Base-by-base conservation (phyloP, 2,113 vertebrate genomes). In the Alces alces region DNA sequence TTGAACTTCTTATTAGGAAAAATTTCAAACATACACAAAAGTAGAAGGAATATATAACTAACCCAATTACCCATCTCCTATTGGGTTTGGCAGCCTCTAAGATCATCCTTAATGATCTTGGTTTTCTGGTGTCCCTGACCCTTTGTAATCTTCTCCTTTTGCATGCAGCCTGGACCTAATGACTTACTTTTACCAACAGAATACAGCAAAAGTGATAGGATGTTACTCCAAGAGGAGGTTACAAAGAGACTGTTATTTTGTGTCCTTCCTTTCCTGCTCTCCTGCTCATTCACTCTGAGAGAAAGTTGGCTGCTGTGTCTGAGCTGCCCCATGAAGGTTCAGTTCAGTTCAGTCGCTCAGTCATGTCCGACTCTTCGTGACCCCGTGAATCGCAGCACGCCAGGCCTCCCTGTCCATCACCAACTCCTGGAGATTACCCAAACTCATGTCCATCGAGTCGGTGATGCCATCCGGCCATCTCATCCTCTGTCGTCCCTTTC, bases 171-270 rank as follows among this genome's bases (percentile, higher is more conserved):
- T 88, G 5, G 14, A 92, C 43, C 36, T 87, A 25, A 28, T 50
- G 13, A 54, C 47, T 96, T 50, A 36, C 28, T 82, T 91, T 36
- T 91, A 82, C n/a, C 3, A 45, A 39, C 36, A 54, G n/a, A 97
- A 43, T 91, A 76, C 8, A 87, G 13, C 36, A 50, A 30, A 91
- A 73, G 30, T 61, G 54, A 50, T 82, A 45, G 36, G 28, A 23
- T 87, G 14, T 36, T 47, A 93, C 82, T 85, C 43, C 36, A 79
- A 91, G 36, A 84, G 76, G 91, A 91, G 12, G 19, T 76, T 84
- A 66, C n/a, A 43, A 28, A 90, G 83, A 57, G 10, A 60, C 33
- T 80, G 76, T 52, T 73, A 43, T 86, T 58, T 80, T 52, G 27
- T 28, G 6, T 64, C 61, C 47, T 64, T 94, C 60, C 60, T 96